Conservation (phyloP, 2,113 vertebrate genomes). For the Sigmodon hispidus region DNA sequence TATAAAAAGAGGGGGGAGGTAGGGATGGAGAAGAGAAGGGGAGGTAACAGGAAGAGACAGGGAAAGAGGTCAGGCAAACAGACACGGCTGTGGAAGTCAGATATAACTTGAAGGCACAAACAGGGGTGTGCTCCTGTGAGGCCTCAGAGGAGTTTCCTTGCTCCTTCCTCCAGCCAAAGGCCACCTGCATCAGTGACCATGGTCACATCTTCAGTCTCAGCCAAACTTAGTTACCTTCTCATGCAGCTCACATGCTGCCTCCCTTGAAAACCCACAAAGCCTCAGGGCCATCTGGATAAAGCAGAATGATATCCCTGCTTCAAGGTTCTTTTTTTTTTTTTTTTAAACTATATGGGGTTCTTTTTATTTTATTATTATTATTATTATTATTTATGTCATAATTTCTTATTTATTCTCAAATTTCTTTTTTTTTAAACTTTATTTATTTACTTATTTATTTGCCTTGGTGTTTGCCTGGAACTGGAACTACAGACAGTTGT, state of each 20-base stretch:
- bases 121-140: background rate
- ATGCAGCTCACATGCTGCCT: background rate
- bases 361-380: too few relatives aligned
- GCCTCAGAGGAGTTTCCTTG: background rate
- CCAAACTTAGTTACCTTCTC: background rate
- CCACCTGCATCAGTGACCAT: background rate
- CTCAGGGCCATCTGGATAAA: background rate
- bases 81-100: background rate
- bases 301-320: background rate
- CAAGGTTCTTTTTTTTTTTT: too few relatives aligned
- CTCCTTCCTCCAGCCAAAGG: background rate
- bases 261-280: background rate
- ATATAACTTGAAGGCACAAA: background rate
- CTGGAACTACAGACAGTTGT: too few relatives aligned
- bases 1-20: background rate
- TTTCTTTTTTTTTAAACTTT: too few relatives aligned
- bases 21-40: background rate
- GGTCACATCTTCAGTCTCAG: background rate
- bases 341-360: too few relatives aligned
- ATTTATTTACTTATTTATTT: too few relatives aligned
- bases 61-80: background rate
- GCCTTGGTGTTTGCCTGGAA: too few relatives aligned
- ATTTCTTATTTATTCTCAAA: too few relatives aligned
- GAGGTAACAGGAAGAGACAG: too few relatives aligned
- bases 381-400: too few relatives aligned